Evolutionary conservation across 2,888 invertebrate species (phyloP), one percentile per base, ranked within the genome.

Genomic region (Eustalomyia histrio): DNA sequence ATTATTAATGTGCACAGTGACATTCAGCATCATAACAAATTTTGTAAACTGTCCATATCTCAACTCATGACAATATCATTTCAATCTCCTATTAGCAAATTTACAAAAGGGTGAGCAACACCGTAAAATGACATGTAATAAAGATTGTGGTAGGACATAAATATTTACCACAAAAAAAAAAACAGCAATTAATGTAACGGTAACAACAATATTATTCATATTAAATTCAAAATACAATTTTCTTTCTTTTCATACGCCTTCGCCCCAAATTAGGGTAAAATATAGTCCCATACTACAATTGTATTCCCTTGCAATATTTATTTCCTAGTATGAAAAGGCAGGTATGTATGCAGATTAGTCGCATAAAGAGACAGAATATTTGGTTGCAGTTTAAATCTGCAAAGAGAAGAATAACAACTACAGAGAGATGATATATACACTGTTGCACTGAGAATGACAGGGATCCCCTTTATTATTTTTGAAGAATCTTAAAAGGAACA

Each of bases 61-160:
- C 29, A 29, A 29, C 7, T 1, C 29, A 29, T 29, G 29, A 29
- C 6, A 29, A 29, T 29, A 29, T 29, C 3, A 29, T 29, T 4
- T 29, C 7, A 6, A 29, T 6, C 29, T 29, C 7, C 1, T 29
- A 6, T 29, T 6, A 29, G 29, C 29, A 39, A 39, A 12, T 39
- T 12, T 1, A 39, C 4, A 14, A 39, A 39, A 39, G 39, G 39
- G 39, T 39, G 29, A 39, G 39, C 12, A 29, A 29, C 12, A 39
- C 39, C 43, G n/a, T n/a, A 47, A 1, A 29, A 35, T 69, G 76
- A 69, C 73, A 69, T 69, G 68, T 65, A 80, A 80, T 65, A 81
- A 81, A 76, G 53, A 74, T 78, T 78, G 78, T 67, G 74, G 80
- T 81, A 78, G 55, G 80, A 73, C 69, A 6, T 57, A 35, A 17